Evolutionary conservation across 2,888 invertebrate genomes (phyloP).

Genomic region (Macrosiphum euphorbiae): DNA sequence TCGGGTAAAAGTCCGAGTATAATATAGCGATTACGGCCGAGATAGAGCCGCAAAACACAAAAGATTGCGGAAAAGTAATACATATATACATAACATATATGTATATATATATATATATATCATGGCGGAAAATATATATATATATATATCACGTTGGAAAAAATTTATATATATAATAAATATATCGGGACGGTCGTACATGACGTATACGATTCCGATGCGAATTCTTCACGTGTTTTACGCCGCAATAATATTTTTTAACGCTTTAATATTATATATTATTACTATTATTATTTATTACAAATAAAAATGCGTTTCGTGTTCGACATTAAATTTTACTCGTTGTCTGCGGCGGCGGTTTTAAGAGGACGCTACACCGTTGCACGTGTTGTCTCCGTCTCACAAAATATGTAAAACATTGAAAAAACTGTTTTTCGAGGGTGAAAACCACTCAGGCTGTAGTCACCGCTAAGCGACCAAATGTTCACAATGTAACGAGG

Average conservation of each 20-base stretch:
- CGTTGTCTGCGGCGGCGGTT: neutral
- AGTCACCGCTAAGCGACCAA: too few relatives aligned
- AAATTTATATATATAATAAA: neutral
- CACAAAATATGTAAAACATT: too few relatives aligned
- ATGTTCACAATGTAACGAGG: too few relatives aligned
- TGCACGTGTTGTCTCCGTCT: too few relatives aligned
- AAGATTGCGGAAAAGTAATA: slow-evolving; percentile 7
- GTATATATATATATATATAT: neutral
- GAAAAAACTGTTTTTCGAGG: too few relatives aligned
- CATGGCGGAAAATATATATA: neutral
- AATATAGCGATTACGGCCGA: neutral
- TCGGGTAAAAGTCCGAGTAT: slow-evolving; percentile 14
- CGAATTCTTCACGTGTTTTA: neutral
- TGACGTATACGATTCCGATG: neutral
- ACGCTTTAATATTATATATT: neutral
- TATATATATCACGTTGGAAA: neutral
- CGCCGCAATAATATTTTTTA: neutral
- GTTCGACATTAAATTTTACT: neutral
- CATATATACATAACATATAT: neutral
- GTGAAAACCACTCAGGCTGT: too few relatives aligned
- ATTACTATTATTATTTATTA: too few relatives aligned
- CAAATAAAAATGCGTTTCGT: neutral
- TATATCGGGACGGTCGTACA: neutral
- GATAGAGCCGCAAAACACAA: neutral
- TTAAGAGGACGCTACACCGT: too few relatives aligned